Percentiles rank a stretch among this genome's conserved stretches.
Conservation (phyloP, 2,113 vertebrate species). For the Mola mola region DNA sequence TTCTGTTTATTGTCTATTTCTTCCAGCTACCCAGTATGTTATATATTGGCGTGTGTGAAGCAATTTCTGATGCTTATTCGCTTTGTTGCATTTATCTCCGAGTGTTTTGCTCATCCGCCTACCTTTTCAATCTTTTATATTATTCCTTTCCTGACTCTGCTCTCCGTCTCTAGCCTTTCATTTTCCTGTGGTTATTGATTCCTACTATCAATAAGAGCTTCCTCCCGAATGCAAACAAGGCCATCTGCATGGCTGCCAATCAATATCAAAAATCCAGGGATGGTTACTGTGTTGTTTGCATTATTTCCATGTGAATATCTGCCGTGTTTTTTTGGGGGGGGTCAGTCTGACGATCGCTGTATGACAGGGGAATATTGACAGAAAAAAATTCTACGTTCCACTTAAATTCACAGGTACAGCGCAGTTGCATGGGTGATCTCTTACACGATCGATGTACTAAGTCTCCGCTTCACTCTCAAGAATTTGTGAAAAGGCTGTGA, state of each 20-base stretch:
- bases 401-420: conserved; percentile 16
- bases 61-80: conserved; percentile 23
- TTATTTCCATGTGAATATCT: conserved; percentile 7
- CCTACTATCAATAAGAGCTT: conserved; percentile 49
- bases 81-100: conserved; percentile 4
- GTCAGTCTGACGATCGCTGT: background rate
- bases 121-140: conserved; percentile 26
- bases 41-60: conserved; percentile 21
- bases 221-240: conserved; percentile 63
- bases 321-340: background rate
- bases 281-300: background rate
- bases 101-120: conserved; percentile 10
- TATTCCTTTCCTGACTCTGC: conserved; percentile 21
- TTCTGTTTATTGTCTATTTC: conserved; percentile 18
- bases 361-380: conserved; percentile 12
- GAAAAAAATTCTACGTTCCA: conserved; percentile 4
- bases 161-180: conserved; percentile 39
- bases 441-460: conserved; percentile 1
- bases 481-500: too few relatives aligned
- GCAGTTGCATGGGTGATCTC: background rate
- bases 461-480: background rate
- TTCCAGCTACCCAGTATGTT: background rate
- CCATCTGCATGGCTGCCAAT: conserved; percentile 58
- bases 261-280: conserved; percentile 36
- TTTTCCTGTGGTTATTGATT: conserved; percentile 63